Conservation (phyloP, 2,113 vertebrate genomes). For the Pantherophis guttatus region DNA sequence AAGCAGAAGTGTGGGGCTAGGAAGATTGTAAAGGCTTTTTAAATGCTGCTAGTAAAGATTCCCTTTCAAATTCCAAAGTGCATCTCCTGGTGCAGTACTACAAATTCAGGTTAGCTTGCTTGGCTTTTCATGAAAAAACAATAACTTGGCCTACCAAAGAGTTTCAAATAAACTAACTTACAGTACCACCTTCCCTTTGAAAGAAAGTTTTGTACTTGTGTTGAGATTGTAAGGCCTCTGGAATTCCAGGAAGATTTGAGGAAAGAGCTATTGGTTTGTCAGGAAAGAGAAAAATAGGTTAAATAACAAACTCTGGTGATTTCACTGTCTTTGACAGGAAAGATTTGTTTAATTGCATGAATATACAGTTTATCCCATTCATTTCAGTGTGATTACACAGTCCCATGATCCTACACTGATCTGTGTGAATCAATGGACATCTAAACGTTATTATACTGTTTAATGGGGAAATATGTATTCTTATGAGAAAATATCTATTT, state of each 20-base stretch:
- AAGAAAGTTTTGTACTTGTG: slow-evolving; percentile 19
- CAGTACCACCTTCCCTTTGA: slow-evolving; percentile 36
- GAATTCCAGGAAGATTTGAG: slow-evolving; percentile 3
- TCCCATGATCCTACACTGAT: not conserved
- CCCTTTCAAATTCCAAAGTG: slow-evolving; percentile 28
- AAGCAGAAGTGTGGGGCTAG: slow-evolving; percentile 16
- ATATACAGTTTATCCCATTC: not conserved
- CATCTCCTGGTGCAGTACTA: slow-evolving; percentile 44
- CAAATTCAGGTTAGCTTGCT: slow-evolving; percentile 41
- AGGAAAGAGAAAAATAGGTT: not conserved
- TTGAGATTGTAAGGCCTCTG: slow-evolving; percentile 14
- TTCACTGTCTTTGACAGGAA: slow-evolving; percentile 15
- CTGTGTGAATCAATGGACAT: not conserved
- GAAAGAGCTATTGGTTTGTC: not conserved
- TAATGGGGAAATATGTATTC: not conserved
- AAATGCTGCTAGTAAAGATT: slow-evolving; percentile 7
- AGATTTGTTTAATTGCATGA: not conserved
- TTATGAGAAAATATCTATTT: not conserved
- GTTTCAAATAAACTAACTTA: slow-evolving; percentile 55
- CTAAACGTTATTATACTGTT: not conserved
- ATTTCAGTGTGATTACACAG: not conserved
- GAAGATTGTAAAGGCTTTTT: not conserved
- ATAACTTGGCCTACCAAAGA: slow-evolving; percentile 58
- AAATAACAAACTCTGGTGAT: not conserved
- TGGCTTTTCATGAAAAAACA: slow-evolving; percentile 50